Base-by-base conservation (phyloP, 2,888 invertebrate species). In the Exephanes ischioxanthus region DNA sequence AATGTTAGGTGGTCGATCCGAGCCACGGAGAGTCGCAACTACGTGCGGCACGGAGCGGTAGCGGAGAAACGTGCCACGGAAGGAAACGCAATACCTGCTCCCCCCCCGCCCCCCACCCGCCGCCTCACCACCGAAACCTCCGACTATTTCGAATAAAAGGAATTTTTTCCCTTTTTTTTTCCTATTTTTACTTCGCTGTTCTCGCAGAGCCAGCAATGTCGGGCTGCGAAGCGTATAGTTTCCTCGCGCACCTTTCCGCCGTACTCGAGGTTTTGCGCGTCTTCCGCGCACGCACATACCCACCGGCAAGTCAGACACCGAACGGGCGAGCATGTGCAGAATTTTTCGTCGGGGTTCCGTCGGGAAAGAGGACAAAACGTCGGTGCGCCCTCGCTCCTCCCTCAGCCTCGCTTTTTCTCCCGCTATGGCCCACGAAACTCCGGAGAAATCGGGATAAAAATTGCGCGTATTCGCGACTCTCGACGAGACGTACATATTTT, bases 121-220 rank as follows among this genome's bases (percentile, higher is more conserved):
- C 30, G 72, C 66, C 78, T 79, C 87, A 80, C 80, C 72, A 41
- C 82, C 58, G 84, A 86, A 86, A 88, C 83, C 81, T 67, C 83
- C 76, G 82, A 85, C 83, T 88, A 84, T 86, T 81, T 51, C 48
- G 85, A 86, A 86, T 85, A 82, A 79, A 79, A 79, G 81, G 66
- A 76, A 82, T 55, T 79, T 79, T 70, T 75, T 75, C 71, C 55
- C 70, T 73, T 85, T 67, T 61, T 61, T 14, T n/a, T 61, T 30
- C 2, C 7, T 16, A 16, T 55, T 55, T 55, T 55, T 81, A 81
- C 78, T 78, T 67, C 70, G 71, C 41, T 37, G 70, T 73, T 81
- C 51, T 26, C 75, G 63, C 26, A 63, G 66, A 75, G 63, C 51
- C 33, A 71, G 75, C 53, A 33, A 45, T 41, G 68, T 37, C 71